Conservation (phyloP, 2,797 vertebrate species). For the Manis javanica region DNA sequence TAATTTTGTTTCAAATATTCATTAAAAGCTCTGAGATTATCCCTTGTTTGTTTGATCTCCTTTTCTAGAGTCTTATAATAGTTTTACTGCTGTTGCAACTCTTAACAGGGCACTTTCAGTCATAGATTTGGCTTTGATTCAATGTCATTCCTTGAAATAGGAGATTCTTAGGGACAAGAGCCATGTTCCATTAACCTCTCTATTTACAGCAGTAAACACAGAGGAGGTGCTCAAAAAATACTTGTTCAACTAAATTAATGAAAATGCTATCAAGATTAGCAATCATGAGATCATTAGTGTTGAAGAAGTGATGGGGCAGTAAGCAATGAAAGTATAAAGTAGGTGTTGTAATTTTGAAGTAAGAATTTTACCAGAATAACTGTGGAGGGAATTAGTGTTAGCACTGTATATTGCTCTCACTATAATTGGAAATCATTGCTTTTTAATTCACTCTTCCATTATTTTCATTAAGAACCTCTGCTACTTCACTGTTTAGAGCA, state of each 20-base stretch:
- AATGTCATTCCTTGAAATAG: neutral
- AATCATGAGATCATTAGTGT: neutral
- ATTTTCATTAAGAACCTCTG: neutral
- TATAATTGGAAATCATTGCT: neutral
- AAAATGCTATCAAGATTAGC: neutral
- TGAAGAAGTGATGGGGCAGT: neutral
- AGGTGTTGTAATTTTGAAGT: neutral
- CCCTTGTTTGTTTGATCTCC: neutral
- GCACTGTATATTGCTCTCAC: neutral
- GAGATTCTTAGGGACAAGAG: neutral
- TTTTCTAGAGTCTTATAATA: neutral
- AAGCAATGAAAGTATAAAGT: neutral
- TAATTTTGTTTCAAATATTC: neutral
- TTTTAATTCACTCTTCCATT: neutral
- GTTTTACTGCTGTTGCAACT: neutral
- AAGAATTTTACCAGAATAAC: neutral
- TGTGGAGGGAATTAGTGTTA: neutral
- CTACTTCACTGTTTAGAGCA: neutral
- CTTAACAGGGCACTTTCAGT: neutral
- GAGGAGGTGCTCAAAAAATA: neutral
- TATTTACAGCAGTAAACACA: neutral
- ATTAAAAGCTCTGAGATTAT: neutral
- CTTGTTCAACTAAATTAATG: neutral
- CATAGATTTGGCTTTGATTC: neutral
- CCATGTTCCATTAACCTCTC: neutral